Percentiles rank a stretch among this genome's conserved stretches.
These are phyloP conservation scores for Hydropotes inermis DNA, from an alignment of 2,113 vertebrate genomes.

Conservation along the genomic window DNA sequence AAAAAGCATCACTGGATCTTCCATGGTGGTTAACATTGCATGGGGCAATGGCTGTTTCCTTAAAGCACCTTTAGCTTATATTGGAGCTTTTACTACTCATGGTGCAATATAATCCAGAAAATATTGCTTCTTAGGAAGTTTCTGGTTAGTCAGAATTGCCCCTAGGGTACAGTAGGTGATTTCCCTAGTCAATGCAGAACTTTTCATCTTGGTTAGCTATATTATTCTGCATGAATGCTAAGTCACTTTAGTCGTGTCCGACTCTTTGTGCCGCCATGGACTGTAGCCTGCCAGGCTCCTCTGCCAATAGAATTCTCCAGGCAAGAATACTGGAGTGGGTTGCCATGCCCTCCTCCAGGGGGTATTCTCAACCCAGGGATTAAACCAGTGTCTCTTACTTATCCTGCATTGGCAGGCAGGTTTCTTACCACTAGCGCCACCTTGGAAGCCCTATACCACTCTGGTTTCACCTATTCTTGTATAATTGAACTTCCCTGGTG, in stretches of 20 bases:
- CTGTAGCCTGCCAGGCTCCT: background rate
- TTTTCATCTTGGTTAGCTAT: background rate
- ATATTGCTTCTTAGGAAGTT: background rate
- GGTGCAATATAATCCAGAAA: background rate
- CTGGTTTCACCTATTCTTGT: background rate
- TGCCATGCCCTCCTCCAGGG: background rate
- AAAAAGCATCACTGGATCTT: background rate
- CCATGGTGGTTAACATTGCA: background rate
- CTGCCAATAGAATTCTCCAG: background rate
- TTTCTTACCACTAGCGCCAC: accelerated
- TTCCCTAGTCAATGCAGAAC: background rate
- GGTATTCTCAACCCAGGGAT: background rate
- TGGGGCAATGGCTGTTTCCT: background rate
- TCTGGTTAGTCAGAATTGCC: background rate
- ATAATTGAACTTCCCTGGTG: background rate
- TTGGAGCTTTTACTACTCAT: background rate
- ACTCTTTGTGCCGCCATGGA: background rate
- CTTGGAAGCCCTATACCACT: background rate
- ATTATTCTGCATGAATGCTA: accelerated
- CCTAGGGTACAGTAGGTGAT: background rate
- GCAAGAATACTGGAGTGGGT: background rate
- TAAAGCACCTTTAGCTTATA: background rate
- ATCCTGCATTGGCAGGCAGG: background rate
- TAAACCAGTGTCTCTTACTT: background rate
- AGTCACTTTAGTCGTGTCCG: accelerated